Conservation (phyloP, 2,888 invertebrate genomes). For the Cremastinae sp. region DNA sequence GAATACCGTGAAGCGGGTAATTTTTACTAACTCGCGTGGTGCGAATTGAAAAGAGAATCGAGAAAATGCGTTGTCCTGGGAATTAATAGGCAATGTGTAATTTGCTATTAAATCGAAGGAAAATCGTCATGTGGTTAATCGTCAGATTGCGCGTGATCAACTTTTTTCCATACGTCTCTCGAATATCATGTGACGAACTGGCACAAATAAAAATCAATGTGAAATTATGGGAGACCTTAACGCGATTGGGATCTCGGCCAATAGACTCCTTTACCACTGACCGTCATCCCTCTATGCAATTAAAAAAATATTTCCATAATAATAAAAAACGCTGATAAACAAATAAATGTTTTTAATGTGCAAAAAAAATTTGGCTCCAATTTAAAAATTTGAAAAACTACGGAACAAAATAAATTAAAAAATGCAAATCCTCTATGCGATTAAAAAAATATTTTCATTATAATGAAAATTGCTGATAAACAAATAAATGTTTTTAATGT, state of each 20-base stretch:
- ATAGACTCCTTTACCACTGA: slow-evolving; percentile 58
- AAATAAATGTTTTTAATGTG: too few species aligned
- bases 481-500: too few species aligned
- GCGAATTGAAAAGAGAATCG: neutral
- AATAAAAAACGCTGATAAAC: too few species aligned
- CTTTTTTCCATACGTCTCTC: slow-evolving; percentile 11
- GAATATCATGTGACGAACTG: slow-evolving; percentile 1
- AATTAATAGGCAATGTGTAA: neutral
- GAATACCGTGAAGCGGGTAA: slow-evolving; percentile 3
- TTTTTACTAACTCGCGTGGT: neutral
- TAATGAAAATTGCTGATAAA: too few species aligned
- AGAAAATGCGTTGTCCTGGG: neutral
- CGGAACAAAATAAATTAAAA: too few species aligned
- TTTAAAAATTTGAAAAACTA: too few species aligned
- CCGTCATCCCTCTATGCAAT: slow-evolving; percentile 49
- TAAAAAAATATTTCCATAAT: neutral
- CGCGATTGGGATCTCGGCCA: slow-evolving; percentile 62
- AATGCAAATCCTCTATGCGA: too few species aligned
- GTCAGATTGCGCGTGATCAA: too few species aligned
- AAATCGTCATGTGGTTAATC: too few species aligned
- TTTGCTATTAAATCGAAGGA: neutral
- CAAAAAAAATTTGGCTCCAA: too few species aligned
- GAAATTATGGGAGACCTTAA: slow-evolving; percentile 9
- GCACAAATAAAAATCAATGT: slow-evolving; percentile 8
- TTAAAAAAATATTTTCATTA: too few species aligned